Base-by-base conservation (phyloP, 2,797 vertebrate species). In the Anguilla obscura region DNA sequence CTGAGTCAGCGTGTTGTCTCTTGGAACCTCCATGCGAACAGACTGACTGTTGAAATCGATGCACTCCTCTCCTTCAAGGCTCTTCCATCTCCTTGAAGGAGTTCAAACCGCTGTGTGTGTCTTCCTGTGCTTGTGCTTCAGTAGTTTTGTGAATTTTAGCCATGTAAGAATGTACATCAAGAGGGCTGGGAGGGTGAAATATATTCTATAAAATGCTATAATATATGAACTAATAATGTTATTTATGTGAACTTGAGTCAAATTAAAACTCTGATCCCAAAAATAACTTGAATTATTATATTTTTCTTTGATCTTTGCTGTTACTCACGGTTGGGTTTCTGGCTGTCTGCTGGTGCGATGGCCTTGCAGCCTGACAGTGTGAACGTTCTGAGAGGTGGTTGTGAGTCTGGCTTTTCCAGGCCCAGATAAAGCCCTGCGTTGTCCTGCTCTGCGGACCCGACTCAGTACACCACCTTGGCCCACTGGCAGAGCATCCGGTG, bases 191-290 rank as follows among this genome's bases (percentile, higher is more conserved):
- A 91, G 95, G 93, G 95, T 92, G 94, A 94, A 95, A 84, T 96
- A 95, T 96, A 96, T 96, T 96, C 96, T 96, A 96, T 96, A 96
- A 95, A 95, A 94, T 93, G 95, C 94, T 96, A 96, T 94, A 94
- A 95, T 96, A 95, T 96, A 96, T 95, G 94, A 96, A 95, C 94
- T 94, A 94, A 45, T 45, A 45, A 95, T 96, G 96, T 96, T 96
- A 97, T 96, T 97, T 97, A 97, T 97, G 96, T 96, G 96, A 96
- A 94, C 94, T 94, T 92, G 95, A 95, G 94, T 96, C 94, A 90
- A 95, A 96, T 95, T 95, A 96, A 96, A 96, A 95, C 94, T 96
- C 92, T 94, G 94, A 96, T 94, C 93, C 93, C 92, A 94, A 95
- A 94, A 95, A 93, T 85, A 87, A 87, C 18, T 80, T 71, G 63